These are phyloP conservation scores for Prionailurus viverrinus DNA, from an alignment of 2,113 vertebrate genomes.

Conservation along the genomic window DNA sequence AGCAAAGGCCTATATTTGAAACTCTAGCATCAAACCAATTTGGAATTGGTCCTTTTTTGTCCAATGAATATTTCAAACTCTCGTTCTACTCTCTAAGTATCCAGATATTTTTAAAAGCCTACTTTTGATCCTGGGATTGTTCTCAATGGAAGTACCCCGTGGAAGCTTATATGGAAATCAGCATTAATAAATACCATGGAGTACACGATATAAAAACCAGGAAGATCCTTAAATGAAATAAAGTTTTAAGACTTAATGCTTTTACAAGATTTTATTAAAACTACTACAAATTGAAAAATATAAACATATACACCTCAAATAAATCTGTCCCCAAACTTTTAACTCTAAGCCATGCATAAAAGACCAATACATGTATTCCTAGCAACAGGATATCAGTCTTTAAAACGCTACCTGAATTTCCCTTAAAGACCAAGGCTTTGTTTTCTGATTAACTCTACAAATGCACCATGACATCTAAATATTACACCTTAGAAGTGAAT, in stretches of 20 bases:
- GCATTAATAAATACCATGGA: background rate
- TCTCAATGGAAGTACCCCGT: background rate
- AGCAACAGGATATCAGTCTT: background rate
- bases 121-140: background rate
- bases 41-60: conserved; percentile 17
- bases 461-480: background rate
- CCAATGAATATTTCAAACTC: conserved; percentile 32
- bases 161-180: conserved; percentile 37
- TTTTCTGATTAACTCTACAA: conserved; percentile 48
- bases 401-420: background rate
- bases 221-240: conserved; percentile 46
- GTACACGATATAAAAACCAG: background rate
- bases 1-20: conserved; percentile 2
- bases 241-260: background rate
- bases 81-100: conserved; percentile 11
- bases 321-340: conserved; percentile 23
- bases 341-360: conserved; percentile 17
- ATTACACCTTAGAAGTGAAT: background rate
- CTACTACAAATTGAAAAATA: conserved; percentile 1
- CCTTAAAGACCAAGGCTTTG: background rate
- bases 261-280: conserved; percentile 41
- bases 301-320: background rate
- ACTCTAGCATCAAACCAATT: background rate
- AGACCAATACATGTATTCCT: background rate
- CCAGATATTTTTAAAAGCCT: background rate